These are phyloP conservation scores for Ischnus inquisitorius DNA, from an alignment of 2,888 invertebrate species.

Conservation along the genomic window DNA sequence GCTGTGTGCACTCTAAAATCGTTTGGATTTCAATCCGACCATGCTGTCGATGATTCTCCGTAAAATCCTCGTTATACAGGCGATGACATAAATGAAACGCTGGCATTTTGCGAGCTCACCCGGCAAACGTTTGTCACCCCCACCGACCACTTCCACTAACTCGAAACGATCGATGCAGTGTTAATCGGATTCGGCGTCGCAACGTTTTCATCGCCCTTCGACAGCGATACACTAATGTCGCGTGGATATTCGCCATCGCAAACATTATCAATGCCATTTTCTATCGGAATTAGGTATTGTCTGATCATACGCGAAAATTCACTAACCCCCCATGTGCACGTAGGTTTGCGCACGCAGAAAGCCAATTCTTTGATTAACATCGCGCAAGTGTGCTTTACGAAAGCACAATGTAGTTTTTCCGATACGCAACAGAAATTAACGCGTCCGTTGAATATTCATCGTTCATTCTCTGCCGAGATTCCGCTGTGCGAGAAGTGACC, in stretches of 20 bases:
- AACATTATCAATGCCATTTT: slow-evolving; percentile 45
- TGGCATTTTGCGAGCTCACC: not conserved
- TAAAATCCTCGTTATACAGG: slow-evolving; percentile 40
- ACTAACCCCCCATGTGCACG: not conserved
- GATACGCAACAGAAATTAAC: not conserved
- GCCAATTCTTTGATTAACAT: slow-evolving; percentile 16
- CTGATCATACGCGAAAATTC: slow-evolving; percentile 25
- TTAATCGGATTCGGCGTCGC: slow-evolving; percentile 56
- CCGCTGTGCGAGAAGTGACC: not conserved
- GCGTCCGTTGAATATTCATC: not conserved
- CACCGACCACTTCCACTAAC: not conserved
- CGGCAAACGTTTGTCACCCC: slow-evolving; percentile 31
- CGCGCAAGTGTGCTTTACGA: not conserved
- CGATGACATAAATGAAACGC: slow-evolving; percentile 47
- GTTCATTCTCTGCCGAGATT: not conserved
- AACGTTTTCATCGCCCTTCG: slow-evolving; percentile 24
- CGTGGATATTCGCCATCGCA: slow-evolving; percentile 48
- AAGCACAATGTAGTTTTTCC: not conserved
- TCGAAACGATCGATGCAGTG: slow-evolving; percentile 52
- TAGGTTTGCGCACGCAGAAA: not conserved
- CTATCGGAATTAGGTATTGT: slow-evolving; percentile 18
- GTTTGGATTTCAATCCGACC: slow-evolving; percentile 12
- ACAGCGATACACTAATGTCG: not conserved
- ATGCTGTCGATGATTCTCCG: slow-evolving; percentile 26
- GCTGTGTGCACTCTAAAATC: not conserved